Base-by-base conservation (phyloP, 2,888 invertebrate genomes). In the Hirtodrosophila duncani region DNA sequence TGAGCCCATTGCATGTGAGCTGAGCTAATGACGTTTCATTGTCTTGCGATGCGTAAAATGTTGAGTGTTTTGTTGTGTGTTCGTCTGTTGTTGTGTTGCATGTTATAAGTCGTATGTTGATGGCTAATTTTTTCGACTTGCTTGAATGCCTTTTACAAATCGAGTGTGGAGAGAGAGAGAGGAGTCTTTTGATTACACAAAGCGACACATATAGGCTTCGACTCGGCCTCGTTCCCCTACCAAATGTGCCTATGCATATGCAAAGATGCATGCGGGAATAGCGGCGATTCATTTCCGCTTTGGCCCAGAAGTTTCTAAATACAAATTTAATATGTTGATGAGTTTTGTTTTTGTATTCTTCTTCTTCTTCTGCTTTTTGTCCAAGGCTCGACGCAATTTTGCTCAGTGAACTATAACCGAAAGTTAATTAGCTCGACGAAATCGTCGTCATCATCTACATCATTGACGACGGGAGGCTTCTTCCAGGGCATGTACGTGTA, bases 331-430 rank as follows among this genome's bases (percentile, higher is more conserved):
- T 74, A 63, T 69, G 59, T 55, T 27, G 5, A 14, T 1, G 11
- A 20, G 17, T 16, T 6, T 52, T 42, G 41, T 41, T 48, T 34
- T 46, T 46, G 43, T 23, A 9, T 16, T n/a, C n/a, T n/a, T 8
- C 10, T n/a, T 42, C 1, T n/a, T 11, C 5, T 8, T 34, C 36
- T 5, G 10, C 13, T 33, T 38, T 36, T 45, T 26, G 18, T 16
- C 26, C 17, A 23, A 17, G 39, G 20, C 36, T 48, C 59, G 49
- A 49, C 66, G 58, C 66, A 62, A 68, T 51, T 74, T 74, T 55
- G 66, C 72, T 61, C 75, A 74, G 60, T 75, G 75, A 75, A 78
- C 74, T 75, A 79, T 78, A 68, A 74, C 74, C 75, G 75, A 74
- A 68, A 78, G 71, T 74, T 74, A 74, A 74, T 74, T 74, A 78